Evolutionary conservation across 2,888 invertebrate genomes (phyloP).

Genomic region (Acleris holmiana): DNA sequence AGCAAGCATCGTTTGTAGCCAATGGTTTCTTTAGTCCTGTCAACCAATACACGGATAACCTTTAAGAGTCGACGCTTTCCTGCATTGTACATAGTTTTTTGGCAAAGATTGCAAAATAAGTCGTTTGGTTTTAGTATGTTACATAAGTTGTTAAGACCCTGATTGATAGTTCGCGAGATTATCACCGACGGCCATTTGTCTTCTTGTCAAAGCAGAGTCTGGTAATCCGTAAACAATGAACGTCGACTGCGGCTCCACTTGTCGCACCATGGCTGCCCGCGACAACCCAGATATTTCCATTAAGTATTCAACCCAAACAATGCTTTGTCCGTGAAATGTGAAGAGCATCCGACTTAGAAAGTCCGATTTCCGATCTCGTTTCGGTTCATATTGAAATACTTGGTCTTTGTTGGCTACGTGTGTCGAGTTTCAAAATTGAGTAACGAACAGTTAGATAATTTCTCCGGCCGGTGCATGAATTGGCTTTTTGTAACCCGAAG

Average conservation of each 20-base stretch:
- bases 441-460: constrained; percentile 72
- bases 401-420: constrained; percentile 56
- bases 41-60: constrained; percentile 14
- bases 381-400: constrained; percentile 50
- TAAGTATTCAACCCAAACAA: constrained; percentile 31
- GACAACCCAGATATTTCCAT: constrained; percentile 30
- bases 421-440: constrained; percentile 58
- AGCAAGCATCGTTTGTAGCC: constrained; percentile 19
- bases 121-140: constrained; percentile 15
- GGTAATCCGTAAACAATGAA: constrained; percentile 26
- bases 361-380: constrained; percentile 52
- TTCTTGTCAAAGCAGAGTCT: neutral
- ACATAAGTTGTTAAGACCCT: constrained; percentile 9
- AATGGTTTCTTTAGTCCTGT: constrained; percentile 17
- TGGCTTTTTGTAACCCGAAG: constrained; percentile 60
- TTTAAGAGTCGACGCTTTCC: neutral
- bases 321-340: constrained; percentile 32
- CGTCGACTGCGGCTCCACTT: neutral
- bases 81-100: neutral
- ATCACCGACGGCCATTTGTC: constrained; percentile 18
- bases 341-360: constrained; percentile 51
- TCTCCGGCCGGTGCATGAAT: constrained; percentile 59
- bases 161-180: constrained; percentile 17
- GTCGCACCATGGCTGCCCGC: constrained; percentile 15
- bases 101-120: constrained; percentile 11